Evolutionary conservation across 2,797 vertebrate genomes (phyloP).

Genomic region (Coluber constrictor): DNA sequence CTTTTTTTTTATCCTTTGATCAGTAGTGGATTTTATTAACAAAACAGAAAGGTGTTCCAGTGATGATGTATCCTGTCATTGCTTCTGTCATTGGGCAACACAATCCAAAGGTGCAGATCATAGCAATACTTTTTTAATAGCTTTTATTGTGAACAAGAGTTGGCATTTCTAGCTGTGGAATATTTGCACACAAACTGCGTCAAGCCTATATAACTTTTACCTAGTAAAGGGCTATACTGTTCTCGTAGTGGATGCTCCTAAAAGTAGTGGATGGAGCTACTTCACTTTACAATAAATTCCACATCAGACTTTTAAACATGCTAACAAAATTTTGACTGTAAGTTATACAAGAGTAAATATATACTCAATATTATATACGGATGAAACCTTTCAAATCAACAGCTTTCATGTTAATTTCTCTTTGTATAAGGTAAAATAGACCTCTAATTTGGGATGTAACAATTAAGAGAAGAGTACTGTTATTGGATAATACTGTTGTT

Average conservation of each 20-base stretch:
- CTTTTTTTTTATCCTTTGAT: neutral
- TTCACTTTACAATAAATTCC: neutral
- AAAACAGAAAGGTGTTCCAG: neutral
- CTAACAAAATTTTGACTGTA: neutral
- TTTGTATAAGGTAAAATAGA: neutral
- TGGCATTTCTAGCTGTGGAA: neutral
- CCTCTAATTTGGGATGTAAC: neutral
- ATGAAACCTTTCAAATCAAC: neutral
- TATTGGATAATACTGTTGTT: slow-evolving; percentile 21
- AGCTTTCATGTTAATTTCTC: neutral
- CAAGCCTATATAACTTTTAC: neutral
- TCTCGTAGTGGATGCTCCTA: neutral
- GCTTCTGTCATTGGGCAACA: neutral
- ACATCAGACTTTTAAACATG: neutral
- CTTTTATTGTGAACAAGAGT: neutral
- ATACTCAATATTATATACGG: neutral
- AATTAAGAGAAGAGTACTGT: neutral
- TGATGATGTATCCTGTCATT: neutral
- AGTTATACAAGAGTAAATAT: neutral
- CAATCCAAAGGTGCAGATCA: neutral
- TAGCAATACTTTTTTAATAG: too few species aligned
- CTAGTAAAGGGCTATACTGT: neutral
- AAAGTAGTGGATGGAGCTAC: neutral
- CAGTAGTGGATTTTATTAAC: neutral
- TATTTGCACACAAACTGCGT: neutral